Evolutionary conservation across 2,888 invertebrate genomes (phyloP).

Genomic region (Crematogaster levior): DNA sequence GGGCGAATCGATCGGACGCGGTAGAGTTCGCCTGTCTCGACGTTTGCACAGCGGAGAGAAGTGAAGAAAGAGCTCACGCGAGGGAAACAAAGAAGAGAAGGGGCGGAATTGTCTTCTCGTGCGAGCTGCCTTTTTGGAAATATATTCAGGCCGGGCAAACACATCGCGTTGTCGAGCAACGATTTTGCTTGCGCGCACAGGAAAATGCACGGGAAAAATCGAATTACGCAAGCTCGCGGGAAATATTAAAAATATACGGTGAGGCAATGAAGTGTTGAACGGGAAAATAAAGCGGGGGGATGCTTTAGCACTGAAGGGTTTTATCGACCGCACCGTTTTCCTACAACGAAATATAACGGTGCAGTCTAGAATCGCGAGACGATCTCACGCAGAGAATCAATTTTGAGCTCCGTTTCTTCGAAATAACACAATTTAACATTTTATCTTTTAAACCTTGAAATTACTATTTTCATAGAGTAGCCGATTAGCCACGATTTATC

Average conservation of each 20-base stretch:
- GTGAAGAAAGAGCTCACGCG: conserved; percentile 3
- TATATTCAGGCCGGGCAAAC: conserved; percentile 43
- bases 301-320: conserved; percentile 5
- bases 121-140: conserved; percentile 26
- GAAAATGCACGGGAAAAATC: conserved; percentile 35
- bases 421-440: background rate
- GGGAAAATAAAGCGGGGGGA: conserved; percentile 17
- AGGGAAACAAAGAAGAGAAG: background rate
- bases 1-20: conserved; percentile 29
- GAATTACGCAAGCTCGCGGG: conserved; percentile 30
- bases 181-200: conserved; percentile 8
- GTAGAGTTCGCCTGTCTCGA: conserved; percentile 12
- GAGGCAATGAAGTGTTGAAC: conserved; percentile 11
- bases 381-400: conserved; percentile 11
- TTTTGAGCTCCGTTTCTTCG: background rate
- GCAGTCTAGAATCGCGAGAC: background rate
- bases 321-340: background rate
- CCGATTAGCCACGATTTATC: background rate
- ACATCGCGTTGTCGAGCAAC: conserved; percentile 14
- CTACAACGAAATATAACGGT: conserved; percentile 13
- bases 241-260: conserved; percentile 51
- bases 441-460: background rate
- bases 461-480: background rate
- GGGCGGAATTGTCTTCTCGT: conserved; percentile 34
- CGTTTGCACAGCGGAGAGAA: conserved; percentile 35